phyloP scores from a whole-genome alignment of 2,888 invertebrate species.

The Lingula anatina region DNA sequence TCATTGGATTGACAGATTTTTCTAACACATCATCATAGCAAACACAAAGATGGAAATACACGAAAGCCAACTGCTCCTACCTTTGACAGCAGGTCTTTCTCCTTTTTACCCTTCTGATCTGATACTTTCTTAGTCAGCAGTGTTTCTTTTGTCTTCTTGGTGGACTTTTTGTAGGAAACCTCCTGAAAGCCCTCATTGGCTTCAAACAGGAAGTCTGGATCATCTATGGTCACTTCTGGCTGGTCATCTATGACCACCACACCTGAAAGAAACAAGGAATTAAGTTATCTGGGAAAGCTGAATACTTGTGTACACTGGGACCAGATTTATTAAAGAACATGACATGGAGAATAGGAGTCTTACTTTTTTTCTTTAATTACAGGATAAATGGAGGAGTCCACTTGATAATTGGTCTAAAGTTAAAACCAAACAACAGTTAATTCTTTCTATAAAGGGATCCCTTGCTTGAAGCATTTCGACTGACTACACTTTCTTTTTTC shows the following conservation, averaged over 20 bases:
- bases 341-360: background rate
- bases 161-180: conserved; percentile 76
- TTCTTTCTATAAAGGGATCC: too few species aligned
- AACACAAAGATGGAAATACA: background rate
- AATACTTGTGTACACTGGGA: too few species aligned
- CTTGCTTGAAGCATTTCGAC: too few species aligned
- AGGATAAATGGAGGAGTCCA: too few species aligned
- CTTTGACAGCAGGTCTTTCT: conserved; percentile 24
- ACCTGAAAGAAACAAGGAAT: conserved; percentile 36
- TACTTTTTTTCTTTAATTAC: too few species aligned
- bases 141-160: too few species aligned
- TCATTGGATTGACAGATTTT: conserved; percentile 21
- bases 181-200: conserved; percentile 70
- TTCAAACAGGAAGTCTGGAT: conserved; percentile 52
- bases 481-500: too few species aligned
- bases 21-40: conserved; percentile 5
- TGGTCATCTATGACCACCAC: conserved; percentile 58
- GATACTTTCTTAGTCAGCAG: too few species aligned
- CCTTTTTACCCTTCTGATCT: conserved; percentile 21
- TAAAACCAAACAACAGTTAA: too few species aligned
- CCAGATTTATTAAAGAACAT: too few species aligned
- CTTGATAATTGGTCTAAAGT: too few species aligned
- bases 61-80: conserved; percentile 13
- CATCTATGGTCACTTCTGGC: conserved; percentile 54
- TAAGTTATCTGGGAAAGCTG: too few species aligned